Evolutionary conservation across 2,888 invertebrate genomes (phyloP).

Genomic region (Phortica okadai): DNA sequence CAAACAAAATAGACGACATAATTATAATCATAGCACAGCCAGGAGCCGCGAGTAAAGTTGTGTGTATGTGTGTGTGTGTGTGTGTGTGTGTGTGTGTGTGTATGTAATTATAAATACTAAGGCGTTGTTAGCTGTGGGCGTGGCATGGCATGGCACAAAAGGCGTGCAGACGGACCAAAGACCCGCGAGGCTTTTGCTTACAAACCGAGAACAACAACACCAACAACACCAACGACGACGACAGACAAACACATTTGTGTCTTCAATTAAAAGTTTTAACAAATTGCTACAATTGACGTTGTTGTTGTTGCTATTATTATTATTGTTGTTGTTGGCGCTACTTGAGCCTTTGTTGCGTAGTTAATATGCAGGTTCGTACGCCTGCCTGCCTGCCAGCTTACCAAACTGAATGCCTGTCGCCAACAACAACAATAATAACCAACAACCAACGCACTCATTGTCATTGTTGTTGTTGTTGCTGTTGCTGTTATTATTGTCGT

Average conservation of each 20-base stretch:
- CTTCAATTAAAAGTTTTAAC: constrained; percentile 59
- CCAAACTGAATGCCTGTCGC: too few relatives aligned
- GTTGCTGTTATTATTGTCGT: too few relatives aligned
- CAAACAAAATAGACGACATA: constrained; percentile 61
- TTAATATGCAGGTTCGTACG: constrained; percentile 35
- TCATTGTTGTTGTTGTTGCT: too few relatives aligned
- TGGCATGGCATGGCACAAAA: constrained; percentile 21
- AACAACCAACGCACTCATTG: too few relatives aligned
- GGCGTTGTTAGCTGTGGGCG: not conserved
- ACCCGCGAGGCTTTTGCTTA: constrained; percentile 61
- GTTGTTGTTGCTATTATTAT: constrained; percentile 42
- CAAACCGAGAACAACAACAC: not conserved
- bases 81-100: constrained; percentile 47
- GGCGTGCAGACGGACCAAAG: not conserved
- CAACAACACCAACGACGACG: not conserved
- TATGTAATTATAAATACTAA: not conserved
- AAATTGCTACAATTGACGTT: constrained; percentile 45
- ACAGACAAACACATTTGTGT: constrained; percentile 40
- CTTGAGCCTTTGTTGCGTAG: constrained; percentile 22
- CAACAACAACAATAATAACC: too few relatives aligned
- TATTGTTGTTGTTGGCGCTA: constrained; percentile 44
- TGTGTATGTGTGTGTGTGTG: constrained; percentile 55
- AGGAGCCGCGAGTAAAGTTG: constrained; percentile 51
- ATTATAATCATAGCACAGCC: constrained; percentile 69
- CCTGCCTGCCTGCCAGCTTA: too few relatives aligned